Percentiles rank a stretch among this genome's conserved stretches.
phyloP scores from a whole-genome alignment of 2,797 vertebrate genomes.

The Liasis olivaceus region DNA sequence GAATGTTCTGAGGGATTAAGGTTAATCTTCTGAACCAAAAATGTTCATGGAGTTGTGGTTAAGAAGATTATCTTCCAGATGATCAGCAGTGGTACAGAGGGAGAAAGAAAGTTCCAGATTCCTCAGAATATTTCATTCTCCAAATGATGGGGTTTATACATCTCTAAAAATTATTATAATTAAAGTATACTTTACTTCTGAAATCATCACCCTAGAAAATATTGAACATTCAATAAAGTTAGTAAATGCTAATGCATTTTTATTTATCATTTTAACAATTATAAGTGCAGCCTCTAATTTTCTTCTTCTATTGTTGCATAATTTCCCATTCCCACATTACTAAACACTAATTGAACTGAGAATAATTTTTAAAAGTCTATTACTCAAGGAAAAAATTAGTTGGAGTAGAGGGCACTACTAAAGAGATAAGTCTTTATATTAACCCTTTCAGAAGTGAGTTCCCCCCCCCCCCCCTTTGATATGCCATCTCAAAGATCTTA shows the following conservation, averaged over 20 bases:
- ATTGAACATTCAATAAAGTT: too few species aligned
- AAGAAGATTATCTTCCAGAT: too few species aligned
- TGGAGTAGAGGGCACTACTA: not conserved
- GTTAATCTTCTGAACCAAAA: too few species aligned
- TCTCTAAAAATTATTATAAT: not conserved
- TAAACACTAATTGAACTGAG: not conserved
- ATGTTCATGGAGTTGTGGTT: too few species aligned
- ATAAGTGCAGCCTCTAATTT: not conserved
- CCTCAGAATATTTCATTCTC: too few species aligned
- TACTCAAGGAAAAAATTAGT: not conserved
- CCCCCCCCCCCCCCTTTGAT: too few species aligned
- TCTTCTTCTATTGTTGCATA: not conserved
- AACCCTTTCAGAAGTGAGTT: not conserved
- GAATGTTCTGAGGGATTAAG: too few species aligned
- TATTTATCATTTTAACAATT: not conserved
- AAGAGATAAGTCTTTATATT: not conserved
- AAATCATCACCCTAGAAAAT: too few species aligned
- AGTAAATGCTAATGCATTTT: not conserved
- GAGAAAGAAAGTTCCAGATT: too few species aligned
- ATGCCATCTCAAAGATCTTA: not conserved
- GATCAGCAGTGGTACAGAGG: too few species aligned
- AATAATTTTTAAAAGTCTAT: not conserved
- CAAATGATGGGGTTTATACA: too few species aligned
- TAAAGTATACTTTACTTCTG: not conserved
- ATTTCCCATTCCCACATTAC: not conserved